phyloP scores from a whole-genome alignment of 92 coral and sea anemone genomes.

The Phenganax stokvisi region DNA sequence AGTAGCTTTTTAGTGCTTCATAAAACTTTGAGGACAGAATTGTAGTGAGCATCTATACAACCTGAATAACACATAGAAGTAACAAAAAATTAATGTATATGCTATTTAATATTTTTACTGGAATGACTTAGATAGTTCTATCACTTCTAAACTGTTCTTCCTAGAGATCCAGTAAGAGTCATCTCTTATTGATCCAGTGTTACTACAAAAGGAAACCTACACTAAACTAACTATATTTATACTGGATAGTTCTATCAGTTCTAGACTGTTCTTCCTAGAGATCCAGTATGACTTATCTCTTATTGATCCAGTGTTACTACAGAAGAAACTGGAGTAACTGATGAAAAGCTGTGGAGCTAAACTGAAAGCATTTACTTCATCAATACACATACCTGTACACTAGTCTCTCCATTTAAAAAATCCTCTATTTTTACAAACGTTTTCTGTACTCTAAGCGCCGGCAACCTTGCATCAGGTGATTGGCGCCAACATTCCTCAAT shows the following conservation, averaged over 20 bases:
- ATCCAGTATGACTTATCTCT: no score
- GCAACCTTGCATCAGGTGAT: slow-evolving; percentile 11
- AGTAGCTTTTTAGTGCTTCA: background rate
- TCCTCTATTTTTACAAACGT: slow-evolving; percentile 7
- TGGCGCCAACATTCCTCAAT: slow-evolving; percentile 37
- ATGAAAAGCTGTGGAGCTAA: background rate
- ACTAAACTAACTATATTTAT: no score
- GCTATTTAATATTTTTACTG: background rate
- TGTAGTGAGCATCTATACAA: background rate
- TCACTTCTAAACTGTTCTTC: no score
- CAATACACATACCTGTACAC: background rate
- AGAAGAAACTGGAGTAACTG: background rate
- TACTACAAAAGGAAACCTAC: no score
- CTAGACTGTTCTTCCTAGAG: no score
- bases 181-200: no score
- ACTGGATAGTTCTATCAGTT: no score
- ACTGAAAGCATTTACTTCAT: no score
- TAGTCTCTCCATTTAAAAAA: background rate
- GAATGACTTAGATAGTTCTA: background rate
- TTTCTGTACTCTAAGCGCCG: slow-evolving; percentile 19
- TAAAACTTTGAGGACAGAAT: background rate
- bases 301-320: background rate
- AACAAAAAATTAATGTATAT: background rate
- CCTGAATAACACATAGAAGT: background rate
- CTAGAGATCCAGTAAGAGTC: no score